Evolutionary conservation across 1,140 invertebrate species (phyloP), one percentile per base, ranked within the genome.

Genomic region (Wiebesia pumilae): DNA sequence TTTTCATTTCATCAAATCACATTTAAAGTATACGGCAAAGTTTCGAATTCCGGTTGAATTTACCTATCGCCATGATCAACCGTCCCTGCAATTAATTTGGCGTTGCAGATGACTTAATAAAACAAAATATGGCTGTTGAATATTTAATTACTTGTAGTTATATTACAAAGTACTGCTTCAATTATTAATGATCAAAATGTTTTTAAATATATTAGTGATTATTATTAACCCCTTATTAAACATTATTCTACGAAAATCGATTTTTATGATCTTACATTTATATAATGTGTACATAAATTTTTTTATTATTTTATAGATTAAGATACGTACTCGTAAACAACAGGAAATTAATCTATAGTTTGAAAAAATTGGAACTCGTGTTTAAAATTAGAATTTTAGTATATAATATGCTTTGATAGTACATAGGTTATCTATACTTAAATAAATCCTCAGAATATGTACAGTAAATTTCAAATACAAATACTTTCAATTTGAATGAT

Each of bases 1-100:
- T 84, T 87, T 71, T 51, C 43, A 38, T 84, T 62, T 38, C 77
- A 54, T 79, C 54, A 47, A 79, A 84, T 84, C 24, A 35, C 71
- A 30, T 83, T 83, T 71, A 71, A 75, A 77, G 33, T 40, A 81
- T 12, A 35, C 40, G 3, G 0, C 62, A 27, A 81, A 81, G 62
- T 86, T 82, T 40, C 58, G 75, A 69, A 82, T 43, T 27, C n/a
- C 24, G 14, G 21, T 16, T 12, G 67, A 69, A 82, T 82, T 82
- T 51, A 51, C 43, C 27, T 24, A 43, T 69, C n/a, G 40, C 54
- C 33, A 19, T 73, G 40, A 58, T 35, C 12, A 77, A 51, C 47
- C 51, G 12, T 38, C 47, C 54, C 24, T 19, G 38, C 65, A 40
- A 83, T 71, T 73, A 73, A 83, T 35, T 14, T n/a, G 35, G 40